phyloP scores from a whole-genome alignment of 2,797 vertebrate genomes.

The Rhinogobio ventralis region DNA sequence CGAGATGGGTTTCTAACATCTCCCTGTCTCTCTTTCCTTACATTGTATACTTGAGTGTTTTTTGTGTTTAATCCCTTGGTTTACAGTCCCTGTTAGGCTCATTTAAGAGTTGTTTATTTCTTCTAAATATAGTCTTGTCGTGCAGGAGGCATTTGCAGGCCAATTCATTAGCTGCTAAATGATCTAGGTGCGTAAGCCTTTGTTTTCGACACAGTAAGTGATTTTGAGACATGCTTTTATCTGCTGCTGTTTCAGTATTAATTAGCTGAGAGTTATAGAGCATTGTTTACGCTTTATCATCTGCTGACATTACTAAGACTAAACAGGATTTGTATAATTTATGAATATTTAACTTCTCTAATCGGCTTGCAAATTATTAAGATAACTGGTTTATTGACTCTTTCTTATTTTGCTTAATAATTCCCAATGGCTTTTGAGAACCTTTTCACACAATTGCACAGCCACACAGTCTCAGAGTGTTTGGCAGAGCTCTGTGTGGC shows the following conservation, averaged over 20 bases:
- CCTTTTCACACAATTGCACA: background rate
- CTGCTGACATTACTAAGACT: slow-evolving; percentile 21
- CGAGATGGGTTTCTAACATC: background rate
- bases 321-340: slow-evolving; percentile 30
- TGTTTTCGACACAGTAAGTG: slow-evolving; percentile 65
- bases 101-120: slow-evolving; percentile 67
- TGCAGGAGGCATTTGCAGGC: slow-evolving; percentile 63
- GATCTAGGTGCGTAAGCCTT: slow-evolving; percentile 68
- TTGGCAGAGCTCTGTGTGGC: background rate
- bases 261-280: slow-evolving; percentile 22
- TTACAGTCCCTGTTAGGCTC: background rate
- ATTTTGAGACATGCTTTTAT: slow-evolving; percentile 63
- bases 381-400: slow-evolving; percentile 26
- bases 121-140: slow-evolving; percentile 67
- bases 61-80: background rate
- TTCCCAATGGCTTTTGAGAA: background rate
- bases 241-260: slow-evolving; percentile 16
- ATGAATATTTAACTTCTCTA: slow-evolving; percentile 28
- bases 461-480: background rate
- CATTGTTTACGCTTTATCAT: slow-evolving; percentile 34
- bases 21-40: background rate
- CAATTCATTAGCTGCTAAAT: slow-evolving; percentile 73
- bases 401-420: slow-evolving; percentile 16
- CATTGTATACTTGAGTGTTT: background rate
- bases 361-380: slow-evolving; percentile 21